phyloP scores from a whole-genome alignment of 2,113 vertebrate species.

The Centropristis striata region DNA sequence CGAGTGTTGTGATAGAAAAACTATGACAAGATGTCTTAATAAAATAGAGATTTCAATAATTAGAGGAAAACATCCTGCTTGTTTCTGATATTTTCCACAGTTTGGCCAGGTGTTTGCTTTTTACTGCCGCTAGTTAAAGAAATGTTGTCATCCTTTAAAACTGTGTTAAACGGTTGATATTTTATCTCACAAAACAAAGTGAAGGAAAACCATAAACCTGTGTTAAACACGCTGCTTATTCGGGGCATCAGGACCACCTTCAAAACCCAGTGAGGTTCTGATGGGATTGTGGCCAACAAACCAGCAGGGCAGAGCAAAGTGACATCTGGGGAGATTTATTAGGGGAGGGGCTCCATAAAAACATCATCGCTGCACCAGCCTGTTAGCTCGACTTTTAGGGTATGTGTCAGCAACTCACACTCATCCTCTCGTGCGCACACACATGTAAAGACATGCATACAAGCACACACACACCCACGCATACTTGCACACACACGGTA shows the following conservation, averaged over 20 bases:
- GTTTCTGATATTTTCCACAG: constrained; percentile 3
- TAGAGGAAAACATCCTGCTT: neutral
- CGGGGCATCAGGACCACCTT: constrained; percentile 56
- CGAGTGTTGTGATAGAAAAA: neutral
- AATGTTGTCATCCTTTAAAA: constrained; percentile 20
- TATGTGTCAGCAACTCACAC: constrained; percentile 41
- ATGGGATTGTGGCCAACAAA: constrained; percentile 37
- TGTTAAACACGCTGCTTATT: constrained; percentile 39
- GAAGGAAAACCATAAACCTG: constrained; percentile 33
- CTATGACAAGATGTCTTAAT: neutral
- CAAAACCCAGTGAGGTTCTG: constrained; percentile 35
- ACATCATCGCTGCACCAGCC: constrained; percentile 42
- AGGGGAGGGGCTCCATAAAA: constrained; percentile 20
- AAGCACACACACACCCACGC: constrained; percentile 36
- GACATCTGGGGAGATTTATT: constrained; percentile 9
- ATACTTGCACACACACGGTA: constrained; percentile 13
- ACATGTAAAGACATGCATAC: constrained; percentile 23
- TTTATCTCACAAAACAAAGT: constrained; percentile 68
- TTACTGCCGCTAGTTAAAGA: neutral
- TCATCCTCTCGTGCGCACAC: constrained; percentile 25
- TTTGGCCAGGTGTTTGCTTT: constrained; percentile 26
- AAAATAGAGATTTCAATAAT: neutral
- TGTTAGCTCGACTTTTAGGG: constrained; percentile 53
- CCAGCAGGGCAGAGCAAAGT: constrained; percentile 46
- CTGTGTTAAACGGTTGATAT: constrained; percentile 13